Evolutionary conservation across 2,113 vertebrate genomes (phyloP).

Genomic region (Procavia capensis): DNA sequence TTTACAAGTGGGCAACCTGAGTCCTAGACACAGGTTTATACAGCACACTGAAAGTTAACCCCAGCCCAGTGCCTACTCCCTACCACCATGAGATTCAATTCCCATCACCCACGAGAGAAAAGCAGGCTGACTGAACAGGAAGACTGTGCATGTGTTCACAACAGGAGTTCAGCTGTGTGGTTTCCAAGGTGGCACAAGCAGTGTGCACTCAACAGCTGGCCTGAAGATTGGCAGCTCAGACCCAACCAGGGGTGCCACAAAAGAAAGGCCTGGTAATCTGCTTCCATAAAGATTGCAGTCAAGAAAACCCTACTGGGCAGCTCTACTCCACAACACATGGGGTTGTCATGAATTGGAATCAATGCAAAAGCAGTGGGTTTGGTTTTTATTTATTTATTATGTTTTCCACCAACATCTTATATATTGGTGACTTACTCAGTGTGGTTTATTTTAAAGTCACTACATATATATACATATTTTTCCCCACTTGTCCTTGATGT

Average conservation of each 20-base stretch:
- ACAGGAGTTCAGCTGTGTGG: rapidly evolving
- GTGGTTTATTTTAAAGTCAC: neutral
- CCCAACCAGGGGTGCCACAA: neutral
- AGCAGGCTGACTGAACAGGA: neutral
- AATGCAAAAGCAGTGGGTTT: neutral
- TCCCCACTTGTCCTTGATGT: neutral
- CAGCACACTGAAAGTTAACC: neutral
- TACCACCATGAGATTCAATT: neutral
- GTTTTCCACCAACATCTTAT: neutral
- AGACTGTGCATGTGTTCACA: rapidly evolving
- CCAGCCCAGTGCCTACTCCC: neutral
- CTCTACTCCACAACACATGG: neutral
- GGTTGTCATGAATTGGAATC: too few species aligned
- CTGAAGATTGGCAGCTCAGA: neutral
- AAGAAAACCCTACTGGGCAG: too few species aligned
- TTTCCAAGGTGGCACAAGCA: neutral
- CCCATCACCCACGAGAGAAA: neutral
- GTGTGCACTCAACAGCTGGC: neutral
- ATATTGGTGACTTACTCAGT: neutral
- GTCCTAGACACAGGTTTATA: neutral
- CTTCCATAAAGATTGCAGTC: neutral
- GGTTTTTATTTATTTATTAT: neutral
- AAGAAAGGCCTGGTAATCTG: neutral
- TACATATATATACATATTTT: neutral
- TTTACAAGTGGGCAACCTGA: neutral